Base-by-base conservation (phyloP, 35 echinoderm and acorn worm genomes). In the Heliocidaris erythrogramma region DNA sequence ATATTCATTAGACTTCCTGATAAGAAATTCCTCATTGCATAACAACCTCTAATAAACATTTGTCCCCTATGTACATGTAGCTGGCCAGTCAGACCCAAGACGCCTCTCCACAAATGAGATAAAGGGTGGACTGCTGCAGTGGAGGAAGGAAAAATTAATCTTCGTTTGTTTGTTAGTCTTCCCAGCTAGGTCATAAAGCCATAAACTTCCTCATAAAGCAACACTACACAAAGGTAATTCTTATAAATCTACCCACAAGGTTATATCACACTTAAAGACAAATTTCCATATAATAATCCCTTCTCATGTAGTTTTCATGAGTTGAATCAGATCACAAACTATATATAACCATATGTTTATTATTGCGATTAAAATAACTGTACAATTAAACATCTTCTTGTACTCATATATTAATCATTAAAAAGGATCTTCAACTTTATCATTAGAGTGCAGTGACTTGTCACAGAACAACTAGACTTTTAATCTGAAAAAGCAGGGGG, bases 1-100 rank as follows among this genome's bases (percentile, higher is more conserved):
- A 92, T 92, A 92, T 92, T 92, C 91, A 92, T 92, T 92, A 92
- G 48, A 92, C 91, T 92, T 92, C 91, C 91, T 50, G 91, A 48
- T 59, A 17, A 49, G 50, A 59, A 52, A 92, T 92, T 92, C 91
- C 91, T 92, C 59, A 48, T 92, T 92, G 91, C 91, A 92, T 92
- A 92, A 92, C 49, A 92, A 13, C 87, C 48, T 30, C 91, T 92
- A 49, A 92, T 92, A 92, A 92, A 92, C 59, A 92, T 92, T 92
- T 92, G 91, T 59, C 91, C 29, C 49, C 13, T 42, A 17, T 48
- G 50, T 59, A 42, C 24, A 17, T 48, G 50, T 59, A 42, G 91
- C 13, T 48, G 7, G 91, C 14, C 27, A 21, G 65, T 24, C 27
- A 2, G 65, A n/a, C 65, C 21, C 3, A 2, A 17, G 65, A 78